phyloP scores from a whole-genome alignment of 2,113 vertebrate species.

The Furnarius figulus region DNA sequence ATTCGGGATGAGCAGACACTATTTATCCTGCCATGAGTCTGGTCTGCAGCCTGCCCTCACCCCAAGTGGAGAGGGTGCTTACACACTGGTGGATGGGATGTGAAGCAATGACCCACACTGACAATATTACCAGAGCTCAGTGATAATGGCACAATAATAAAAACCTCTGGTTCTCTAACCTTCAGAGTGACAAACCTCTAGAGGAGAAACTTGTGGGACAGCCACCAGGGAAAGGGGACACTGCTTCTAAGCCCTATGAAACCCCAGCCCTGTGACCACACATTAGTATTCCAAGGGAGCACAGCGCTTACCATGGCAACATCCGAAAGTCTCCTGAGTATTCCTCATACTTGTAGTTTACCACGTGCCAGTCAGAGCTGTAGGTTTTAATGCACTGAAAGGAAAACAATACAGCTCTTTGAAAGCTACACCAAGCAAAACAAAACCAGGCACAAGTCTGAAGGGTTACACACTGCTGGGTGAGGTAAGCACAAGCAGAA shows the following conservation, averaged over 20 bases:
- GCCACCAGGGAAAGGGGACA: background rate
- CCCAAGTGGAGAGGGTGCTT: background rate
- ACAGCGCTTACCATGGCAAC: slow-evolving; percentile 86
- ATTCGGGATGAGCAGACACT: background rate
- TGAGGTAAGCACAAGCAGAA: background rate
- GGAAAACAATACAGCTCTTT: slow-evolving; percentile 29
- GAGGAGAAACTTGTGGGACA: background rate
- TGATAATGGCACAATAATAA: rapidly evolving
- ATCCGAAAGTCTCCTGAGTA: slow-evolving; percentile 95
- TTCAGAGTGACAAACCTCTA: background rate
- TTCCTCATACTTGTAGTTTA: slow-evolving; percentile 97
- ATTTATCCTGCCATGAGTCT: background rate
- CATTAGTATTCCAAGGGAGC: background rate
- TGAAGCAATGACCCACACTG: background rate
- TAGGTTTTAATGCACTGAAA: slow-evolving; percentile 97
- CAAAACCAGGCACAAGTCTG: background rate
- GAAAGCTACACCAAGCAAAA: background rate
- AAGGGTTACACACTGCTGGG: background rate
- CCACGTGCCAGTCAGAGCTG: slow-evolving; percentile 91
- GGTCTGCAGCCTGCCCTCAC: background rate
- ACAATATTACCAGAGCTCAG: background rate
- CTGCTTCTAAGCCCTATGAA: background rate
- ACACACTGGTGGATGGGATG: background rate
- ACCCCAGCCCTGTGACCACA: background rate
- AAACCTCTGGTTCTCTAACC: background rate